Evolutionary conservation across 2,113 vertebrate species (phyloP), one percentile per base, ranked within the genome.

Genomic region (Otis tarda): DNA sequence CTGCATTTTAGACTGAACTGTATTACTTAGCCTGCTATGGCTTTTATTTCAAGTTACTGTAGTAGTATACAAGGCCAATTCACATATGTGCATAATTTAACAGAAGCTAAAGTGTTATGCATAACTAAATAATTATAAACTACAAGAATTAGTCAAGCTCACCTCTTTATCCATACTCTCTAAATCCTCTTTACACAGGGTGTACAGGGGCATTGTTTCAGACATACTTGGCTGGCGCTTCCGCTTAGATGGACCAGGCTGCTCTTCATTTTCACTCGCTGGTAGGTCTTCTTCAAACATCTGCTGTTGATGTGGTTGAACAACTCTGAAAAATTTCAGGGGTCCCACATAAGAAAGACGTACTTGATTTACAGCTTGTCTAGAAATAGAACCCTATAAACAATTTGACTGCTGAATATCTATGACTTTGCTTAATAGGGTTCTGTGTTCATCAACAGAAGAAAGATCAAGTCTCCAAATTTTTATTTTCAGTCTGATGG

Each of bases 151-250:
- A 80, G 25, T 96, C 76, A 60, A 28, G 79, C 98, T 98, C 96
- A 99, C 99, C 99, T 99, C 99, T 97, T 97, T 99, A 97, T 99
- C 99, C 99, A 99, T 99, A 97, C 99, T 99, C 23, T 99, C 99
- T 75, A 99, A 97, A 83, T 99, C 99, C 96, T 99, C 99, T 97
- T 99, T 99, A 97, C 99, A 99, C 2, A 99, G 98, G 0, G 98
- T 99, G 98, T 99, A 99, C 13, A 99, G 98, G 10, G 99, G 99
- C 99, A 99, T 98, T 4, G 98, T 98, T 96, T 99, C 99, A 6
- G 99, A 99, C 99, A 99, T 99, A 98, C 99, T 99, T 61, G 98
- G 99, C 97, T 99, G 99, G 4, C 99, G 98, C 96, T 99, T 98
- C 59, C 99, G 98, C 57, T 98, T 98, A 1, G 98, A 98, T 12